phyloP scores from a whole-genome alignment of 2,888 invertebrate species.

The Rapana venosa region DNA sequence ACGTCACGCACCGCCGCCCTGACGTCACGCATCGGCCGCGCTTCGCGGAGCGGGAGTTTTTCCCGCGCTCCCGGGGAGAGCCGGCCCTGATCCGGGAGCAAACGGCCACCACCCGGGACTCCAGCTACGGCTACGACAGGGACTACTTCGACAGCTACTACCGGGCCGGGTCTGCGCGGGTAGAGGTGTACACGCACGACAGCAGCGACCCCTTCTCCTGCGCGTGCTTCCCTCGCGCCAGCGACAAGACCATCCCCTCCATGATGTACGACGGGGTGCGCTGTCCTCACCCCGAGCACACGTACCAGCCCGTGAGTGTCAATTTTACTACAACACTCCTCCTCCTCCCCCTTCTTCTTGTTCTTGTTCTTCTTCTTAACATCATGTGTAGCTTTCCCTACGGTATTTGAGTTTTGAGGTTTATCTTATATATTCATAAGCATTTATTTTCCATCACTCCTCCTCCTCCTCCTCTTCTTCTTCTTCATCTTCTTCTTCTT shows the following conservation, averaged over 20 bases:
- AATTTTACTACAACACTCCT: neutral
- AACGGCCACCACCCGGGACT: neutral
- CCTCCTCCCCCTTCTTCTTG: neutral
- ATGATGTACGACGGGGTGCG: constrained; percentile 67
- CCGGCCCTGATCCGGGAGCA: neutral
- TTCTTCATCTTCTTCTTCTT: neutral
- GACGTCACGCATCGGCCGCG: neutral
- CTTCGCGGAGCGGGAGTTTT: neutral
- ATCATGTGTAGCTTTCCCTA: too few species aligned
- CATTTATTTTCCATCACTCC: too few species aligned
- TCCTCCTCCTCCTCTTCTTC: neutral
- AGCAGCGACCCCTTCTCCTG: constrained; percentile 52
- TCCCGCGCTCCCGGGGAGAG: neutral
- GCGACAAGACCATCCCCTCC: constrained; percentile 61
- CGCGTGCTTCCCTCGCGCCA: constrained; percentile 63
- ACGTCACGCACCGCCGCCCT: constrained; percentile 5
- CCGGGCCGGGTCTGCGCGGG: constrained; percentile 22
- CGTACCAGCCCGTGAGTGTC: constrained; percentile 58
- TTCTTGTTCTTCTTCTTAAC: neutral
- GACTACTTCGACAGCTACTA: constrained; percentile 9
- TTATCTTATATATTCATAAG: neutral
- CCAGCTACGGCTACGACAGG: constrained; percentile 26
- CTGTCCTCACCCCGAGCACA: constrained; percentile 60
- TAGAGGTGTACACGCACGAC: constrained; percentile 41
- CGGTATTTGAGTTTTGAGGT: too few species aligned